Percentiles rank a stretch among this genome's conserved stretches.
phyloP scores from a whole-genome alignment of 2,888 invertebrate species.

The Tetranychus truncatus region DNA sequence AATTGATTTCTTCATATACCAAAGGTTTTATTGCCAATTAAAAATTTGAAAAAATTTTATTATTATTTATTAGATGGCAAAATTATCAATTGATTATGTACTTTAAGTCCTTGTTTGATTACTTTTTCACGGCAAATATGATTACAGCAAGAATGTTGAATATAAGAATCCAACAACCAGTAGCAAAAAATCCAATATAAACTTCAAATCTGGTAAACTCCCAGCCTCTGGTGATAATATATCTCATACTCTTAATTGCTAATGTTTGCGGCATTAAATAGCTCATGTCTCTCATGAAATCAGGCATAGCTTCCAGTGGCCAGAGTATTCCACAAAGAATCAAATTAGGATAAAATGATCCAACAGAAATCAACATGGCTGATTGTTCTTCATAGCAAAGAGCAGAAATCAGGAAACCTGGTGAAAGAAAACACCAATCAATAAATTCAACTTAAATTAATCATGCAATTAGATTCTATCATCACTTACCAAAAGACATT shows the following conservation, averaged over 20 bases:
- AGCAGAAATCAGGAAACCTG: constrained; percentile 29
- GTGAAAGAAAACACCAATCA: constrained; percentile 22
- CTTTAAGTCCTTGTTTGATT: neutral
- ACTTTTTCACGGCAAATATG: constrained; percentile 4
- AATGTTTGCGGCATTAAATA: constrained; percentile 56
- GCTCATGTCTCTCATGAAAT: constrained; percentile 52
- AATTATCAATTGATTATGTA: neutral
- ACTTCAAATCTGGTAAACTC: constrained; percentile 47
- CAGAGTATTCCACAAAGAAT: constrained; percentile 66
- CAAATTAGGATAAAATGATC: constrained; percentile 82
- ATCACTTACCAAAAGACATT: constrained; percentile 66
- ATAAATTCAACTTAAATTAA: neutral
- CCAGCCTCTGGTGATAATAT: constrained; percentile 56
- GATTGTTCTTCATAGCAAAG: constrained; percentile 24
- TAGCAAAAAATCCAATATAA: constrained; percentile 50
- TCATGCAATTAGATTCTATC: too few species aligned
- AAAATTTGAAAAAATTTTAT: too few species aligned
- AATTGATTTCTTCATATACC: too few species aligned
- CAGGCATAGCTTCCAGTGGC: constrained; percentile 89
- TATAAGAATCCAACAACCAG: constrained; percentile 3
- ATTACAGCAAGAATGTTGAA: constrained; percentile 1
- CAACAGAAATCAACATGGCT: constrained; percentile 43
- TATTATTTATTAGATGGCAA: too few species aligned
- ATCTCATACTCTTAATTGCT: constrained; percentile 53
- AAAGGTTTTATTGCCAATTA: too few species aligned